These are phyloP conservation scores for Tachina grossa DNA, from an alignment of 2,888 invertebrate species.

Conservation along the genomic window DNA sequence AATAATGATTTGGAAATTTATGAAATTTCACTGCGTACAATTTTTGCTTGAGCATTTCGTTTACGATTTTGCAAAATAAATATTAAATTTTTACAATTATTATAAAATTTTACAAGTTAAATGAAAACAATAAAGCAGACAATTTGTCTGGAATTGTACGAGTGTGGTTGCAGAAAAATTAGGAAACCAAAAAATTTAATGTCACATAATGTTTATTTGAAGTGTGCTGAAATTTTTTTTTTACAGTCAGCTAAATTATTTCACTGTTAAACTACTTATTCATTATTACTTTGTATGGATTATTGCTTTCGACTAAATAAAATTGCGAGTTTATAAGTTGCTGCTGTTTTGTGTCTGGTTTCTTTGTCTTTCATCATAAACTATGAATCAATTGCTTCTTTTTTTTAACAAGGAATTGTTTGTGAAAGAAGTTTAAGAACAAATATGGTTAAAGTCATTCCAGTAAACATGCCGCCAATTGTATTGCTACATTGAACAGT, in stretches of 20 bases:
- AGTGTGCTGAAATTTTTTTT: background rate
- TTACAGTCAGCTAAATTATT: conserved; percentile 39
- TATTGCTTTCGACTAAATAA: background rate
- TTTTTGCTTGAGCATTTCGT: background rate
- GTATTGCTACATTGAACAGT: conserved; percentile 40
- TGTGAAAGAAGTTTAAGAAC: conserved; percentile 63
- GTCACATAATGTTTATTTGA: conserved; percentile 34
- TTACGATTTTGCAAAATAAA: background rate
- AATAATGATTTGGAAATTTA: background rate
- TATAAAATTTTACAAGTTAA: conserved; percentile 38
- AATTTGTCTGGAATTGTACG: conserved; percentile 56
- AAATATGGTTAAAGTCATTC: conserved; percentile 80
- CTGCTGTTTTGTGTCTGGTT: conserved; percentile 43
- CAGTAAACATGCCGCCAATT: conserved; percentile 72
- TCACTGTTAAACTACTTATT: conserved; percentile 43
- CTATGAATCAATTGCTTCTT: conserved; percentile 35
- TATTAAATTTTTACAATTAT: conserved; percentile 35
- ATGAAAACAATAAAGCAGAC: conserved; percentile 67
- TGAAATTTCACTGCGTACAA: background rate
- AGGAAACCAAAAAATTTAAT: conserved; percentile 33
- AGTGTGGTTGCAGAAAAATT: background rate
- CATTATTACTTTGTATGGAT: conserved; percentile 32
- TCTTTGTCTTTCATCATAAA: conserved; percentile 41
- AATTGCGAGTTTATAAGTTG: background rate
- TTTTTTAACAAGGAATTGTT: background rate